Evolutionary conservation across 2,888 invertebrate genomes (phyloP), one percentile per base, ranked within the genome.

Genomic region (Scaptomyza parva): DNA sequence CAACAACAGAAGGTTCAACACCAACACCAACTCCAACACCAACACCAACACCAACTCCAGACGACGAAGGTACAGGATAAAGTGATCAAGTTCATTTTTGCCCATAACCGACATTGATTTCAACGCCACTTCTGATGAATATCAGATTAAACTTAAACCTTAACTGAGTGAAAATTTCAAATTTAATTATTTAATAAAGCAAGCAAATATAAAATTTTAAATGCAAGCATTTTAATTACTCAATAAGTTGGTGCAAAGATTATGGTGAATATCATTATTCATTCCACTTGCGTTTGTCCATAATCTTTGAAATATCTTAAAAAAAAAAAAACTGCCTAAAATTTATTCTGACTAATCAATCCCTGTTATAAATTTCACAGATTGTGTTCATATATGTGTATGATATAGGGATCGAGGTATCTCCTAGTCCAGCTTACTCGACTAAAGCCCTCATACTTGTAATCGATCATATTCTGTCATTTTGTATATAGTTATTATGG

Each of bases 111-210:
- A n/a, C n/a, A 12, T 33, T n/a, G n/a, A 33, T 33, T 6, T 5
- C 0, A 35, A 33, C 9, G n/a, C 26, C 2, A 11, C 7, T 6
- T 1, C 7, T 26, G 26, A 24, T 33, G 22, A 2, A 41, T 14
- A 18, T 14, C n/a, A n/a, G n/a, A n/a, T 24, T 7, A 2, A 35
- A 11, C 41, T 22, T 14, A 39, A 26, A 17, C 26, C 8, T 39
- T 39, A 50, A 37, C 44, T 4, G 22, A 22, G 53, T 37, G 14
- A 6, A 53, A 22, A 18, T 33, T 24, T 33, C 8, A 24, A 40
- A 45, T 20, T 17, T 3, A 12, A 17, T 3, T 12, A 12, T 22
- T 22, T 18, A 65, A 57, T 65, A 65, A 65, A 65, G 48, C 65
- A 65, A 48, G 64, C 64, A 37, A 48, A 54, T 18, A 41, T 1